phyloP scores from a whole-genome alignment of 92 coral and sea anemone genomes.

The Palythoa grandiflora region DNA sequence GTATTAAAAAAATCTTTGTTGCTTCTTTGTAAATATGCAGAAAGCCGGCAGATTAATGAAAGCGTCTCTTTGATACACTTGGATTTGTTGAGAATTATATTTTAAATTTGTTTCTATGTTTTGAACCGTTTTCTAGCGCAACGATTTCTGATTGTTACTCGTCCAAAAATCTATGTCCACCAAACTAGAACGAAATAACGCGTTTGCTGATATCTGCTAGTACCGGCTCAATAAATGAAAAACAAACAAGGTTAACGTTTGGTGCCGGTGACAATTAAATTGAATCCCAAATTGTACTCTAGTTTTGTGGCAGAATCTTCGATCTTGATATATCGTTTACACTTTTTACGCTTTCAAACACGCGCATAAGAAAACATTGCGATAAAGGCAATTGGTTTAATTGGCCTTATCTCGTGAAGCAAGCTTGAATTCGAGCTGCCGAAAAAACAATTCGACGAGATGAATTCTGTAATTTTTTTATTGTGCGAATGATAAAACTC shows the following conservation, averaged over 20 bases:
- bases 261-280: not conserved
- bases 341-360: not conserved
- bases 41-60: no score
- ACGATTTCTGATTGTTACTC: not conserved
- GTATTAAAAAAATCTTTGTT: no score
- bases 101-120: not conserved
- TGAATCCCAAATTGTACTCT: slow-evolving; percentile 9
- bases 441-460: slow-evolving; percentile 7
- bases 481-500: not conserved
- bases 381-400: slow-evolving; percentile 19
- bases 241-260: not conserved
- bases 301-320: not conserved
- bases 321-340: not conserved
- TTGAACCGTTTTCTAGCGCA: not conserved
- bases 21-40: no score
- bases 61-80: no score
- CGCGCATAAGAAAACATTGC: slow-evolving; percentile 19
- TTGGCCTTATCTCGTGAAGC: slow-evolving; percentile 18
- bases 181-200: not conserved
- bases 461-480: not conserved
- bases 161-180: not conserved
- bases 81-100: no score
- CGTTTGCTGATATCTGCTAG: not conserved
- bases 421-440: slow-evolving; percentile 23
- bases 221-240: not conserved